These are phyloP conservation scores for Dendroctonus ponderosae DNA, from an alignment of 1,140 invertebrate species.

Conservation along the genomic window DNA sequence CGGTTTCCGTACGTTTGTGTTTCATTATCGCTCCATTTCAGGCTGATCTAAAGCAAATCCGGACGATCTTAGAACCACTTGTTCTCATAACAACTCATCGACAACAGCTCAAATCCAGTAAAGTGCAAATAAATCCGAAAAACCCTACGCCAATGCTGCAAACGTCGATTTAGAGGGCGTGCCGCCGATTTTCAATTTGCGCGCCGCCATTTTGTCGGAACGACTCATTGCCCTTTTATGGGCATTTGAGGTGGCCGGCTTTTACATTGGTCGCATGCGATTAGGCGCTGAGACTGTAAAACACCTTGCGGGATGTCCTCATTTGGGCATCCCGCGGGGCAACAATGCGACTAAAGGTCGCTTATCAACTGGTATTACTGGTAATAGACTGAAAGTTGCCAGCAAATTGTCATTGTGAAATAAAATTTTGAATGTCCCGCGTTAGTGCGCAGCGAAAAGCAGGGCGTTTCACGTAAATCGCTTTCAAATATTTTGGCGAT, in stretches of 20 bases:
- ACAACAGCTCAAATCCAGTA: no score
- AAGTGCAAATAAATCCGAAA: not conserved
- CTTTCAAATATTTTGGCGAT: not conserved
- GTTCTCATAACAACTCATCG: no score
- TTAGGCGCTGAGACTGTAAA: not conserved
- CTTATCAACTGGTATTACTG: not conserved
- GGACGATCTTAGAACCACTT: no score
- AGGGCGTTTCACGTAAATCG: constrained; percentile 20
- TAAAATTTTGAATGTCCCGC: constrained; percentile 40
- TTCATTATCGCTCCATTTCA: no score
- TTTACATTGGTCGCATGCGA: constrained; percentile 44
- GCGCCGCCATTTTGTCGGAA: constrained; percentile 46
- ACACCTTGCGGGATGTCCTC: not conserved
- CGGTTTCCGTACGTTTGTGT: no score
- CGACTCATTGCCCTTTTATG: constrained; percentile 50
- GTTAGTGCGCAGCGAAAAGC: constrained; percentile 39
- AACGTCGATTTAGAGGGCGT: constrained; percentile 31
- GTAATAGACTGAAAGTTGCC: constrained; percentile 11
- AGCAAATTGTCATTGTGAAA: not conserved
- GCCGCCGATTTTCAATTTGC: constrained; percentile 46
- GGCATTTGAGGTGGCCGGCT: constrained; percentile 49
- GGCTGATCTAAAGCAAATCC: no score
- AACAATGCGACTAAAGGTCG: constrained; percentile 6
- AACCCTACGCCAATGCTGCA: no score
- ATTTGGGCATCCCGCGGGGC: not conserved